These are phyloP conservation scores for Smittia sp. DNA, from an alignment of 2,888 invertebrate genomes.

Conservation along the genomic window DNA sequence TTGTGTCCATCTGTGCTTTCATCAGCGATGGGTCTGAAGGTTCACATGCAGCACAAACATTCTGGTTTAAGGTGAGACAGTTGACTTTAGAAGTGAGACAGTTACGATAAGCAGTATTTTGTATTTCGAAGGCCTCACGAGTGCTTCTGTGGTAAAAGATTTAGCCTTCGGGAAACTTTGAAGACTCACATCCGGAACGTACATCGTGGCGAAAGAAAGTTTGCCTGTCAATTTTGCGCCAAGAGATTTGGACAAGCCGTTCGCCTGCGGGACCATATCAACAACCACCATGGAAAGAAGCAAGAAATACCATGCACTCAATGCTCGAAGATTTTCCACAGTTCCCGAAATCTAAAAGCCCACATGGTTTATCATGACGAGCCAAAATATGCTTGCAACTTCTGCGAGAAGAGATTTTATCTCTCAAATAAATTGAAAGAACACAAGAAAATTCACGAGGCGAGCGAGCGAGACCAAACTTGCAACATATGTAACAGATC, in stretches of 20 bases:
- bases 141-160: not conserved
- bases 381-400: not conserved
- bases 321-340: not conserved
- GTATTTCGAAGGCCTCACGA: not conserved
- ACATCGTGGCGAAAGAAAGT: constrained; percentile 1
- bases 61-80: not conserved
- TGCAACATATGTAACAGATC: not conserved
- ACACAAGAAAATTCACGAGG: not conserved
- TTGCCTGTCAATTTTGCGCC: not conserved
- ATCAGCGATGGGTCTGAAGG: not conserved
- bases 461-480: not conserved
- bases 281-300: not conserved
- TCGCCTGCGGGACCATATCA: not conserved
- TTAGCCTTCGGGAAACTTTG: not conserved
- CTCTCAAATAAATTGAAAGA: not conserved
- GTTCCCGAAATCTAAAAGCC: not conserved
- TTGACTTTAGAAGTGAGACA: too few relatives aligned
- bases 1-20: not conserved
- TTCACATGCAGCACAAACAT: constrained; percentile 1
- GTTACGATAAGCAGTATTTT: too few relatives aligned
- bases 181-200: constrained; percentile 13
- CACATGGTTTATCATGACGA: not conserved
- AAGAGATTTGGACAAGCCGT: not conserved
- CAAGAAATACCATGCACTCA: constrained; percentile 8
- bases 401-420: not conserved